Evolutionary conservation across 2,113 vertebrate species (phyloP), one percentile per base, ranked within the genome.

Genomic region (Junco hyemalis): DNA sequence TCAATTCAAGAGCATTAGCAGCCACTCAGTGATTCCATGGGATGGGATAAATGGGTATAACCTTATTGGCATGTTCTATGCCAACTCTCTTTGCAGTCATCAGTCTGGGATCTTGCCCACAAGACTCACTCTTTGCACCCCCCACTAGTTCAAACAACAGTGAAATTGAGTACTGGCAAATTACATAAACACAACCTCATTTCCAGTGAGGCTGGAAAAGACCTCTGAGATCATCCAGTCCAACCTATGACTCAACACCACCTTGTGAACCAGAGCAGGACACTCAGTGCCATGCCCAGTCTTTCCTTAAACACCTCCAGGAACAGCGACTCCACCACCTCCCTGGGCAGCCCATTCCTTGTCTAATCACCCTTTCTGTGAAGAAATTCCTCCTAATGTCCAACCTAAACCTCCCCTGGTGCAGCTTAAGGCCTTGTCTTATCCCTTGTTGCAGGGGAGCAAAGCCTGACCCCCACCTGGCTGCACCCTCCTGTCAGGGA

Each of bases 341-440:
- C 29, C 11, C 11, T 48, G 25, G 16, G 57, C 35, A 56, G 42
- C 35, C 35, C 20, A 21, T 22, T 56, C 13, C 35, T 26, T 3
- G 6, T 8, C 50, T 35, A 1, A 72, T 26, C 25, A n/a, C 3
- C 4, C 17, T 1, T 35, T 26, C 14, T 48, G 38, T n/a, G n/a
- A 53, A 45, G 9, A n/a, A 61, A 53, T 35, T 40, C 38, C 9
- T 16, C 28, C 8, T 45, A 1, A 69, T 45, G 26, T 45, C 45
- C n/a, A 33, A 19, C 5, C 26, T 76, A 60, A 77, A 45, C 4
- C 12, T 60, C 33, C 3, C 8, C 23, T 45, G 33, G 26, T 17
- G 19, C 36, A 51, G 44, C 4, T 33, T 59, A 23, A 36, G 9
- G 22, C 26, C 22, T 31, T 33, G 44, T 51, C 33, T 18, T 3